A percentile compares a stretch with the other conserved stretches of the same genome.
Conservation (phyloP, 2,113 vertebrate genomes). For the Lepisosteus oculatus region DNA sequence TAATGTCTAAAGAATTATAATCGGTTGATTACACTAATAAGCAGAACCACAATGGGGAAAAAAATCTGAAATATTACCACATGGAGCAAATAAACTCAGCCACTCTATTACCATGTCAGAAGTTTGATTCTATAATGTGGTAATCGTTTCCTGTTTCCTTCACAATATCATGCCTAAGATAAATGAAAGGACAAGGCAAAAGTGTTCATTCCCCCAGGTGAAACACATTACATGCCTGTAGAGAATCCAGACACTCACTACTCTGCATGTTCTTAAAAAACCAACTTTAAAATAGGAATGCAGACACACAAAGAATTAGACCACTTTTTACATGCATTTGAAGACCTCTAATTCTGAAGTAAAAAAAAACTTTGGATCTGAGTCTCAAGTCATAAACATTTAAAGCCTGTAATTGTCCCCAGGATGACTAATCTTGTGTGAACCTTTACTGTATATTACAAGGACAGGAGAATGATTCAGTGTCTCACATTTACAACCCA, state of each 20-base stretch:
- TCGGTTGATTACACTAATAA: too few species aligned
- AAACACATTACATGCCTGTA: neutral
- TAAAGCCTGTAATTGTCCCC: too few species aligned
- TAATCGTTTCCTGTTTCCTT: neutral
- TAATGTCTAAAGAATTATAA: too few species aligned
- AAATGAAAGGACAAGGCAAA: neutral
- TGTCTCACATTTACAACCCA: neutral
- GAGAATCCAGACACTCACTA: neutral
- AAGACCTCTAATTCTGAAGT: too few species aligned
- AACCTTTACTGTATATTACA: neutral
- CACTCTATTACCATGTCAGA: neutral
- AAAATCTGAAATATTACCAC: too few species aligned
- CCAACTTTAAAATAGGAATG: too few species aligned
- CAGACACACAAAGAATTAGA: neutral
- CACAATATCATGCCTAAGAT: neutral
- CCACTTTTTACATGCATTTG: too few species aligned
- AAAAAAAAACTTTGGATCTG: neutral
- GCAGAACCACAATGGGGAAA: too few species aligned
- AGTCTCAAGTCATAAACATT: neutral
- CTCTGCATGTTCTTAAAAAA: neutral
- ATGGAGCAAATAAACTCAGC: too few species aligned
- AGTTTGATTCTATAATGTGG: neutral
- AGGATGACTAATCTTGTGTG: neutral
- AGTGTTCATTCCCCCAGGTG: neutral
- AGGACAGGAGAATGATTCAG: neutral